phyloP scores from a whole-genome alignment of 2,797 vertebrate species.

The Allochrocebus solatus region DNA sequence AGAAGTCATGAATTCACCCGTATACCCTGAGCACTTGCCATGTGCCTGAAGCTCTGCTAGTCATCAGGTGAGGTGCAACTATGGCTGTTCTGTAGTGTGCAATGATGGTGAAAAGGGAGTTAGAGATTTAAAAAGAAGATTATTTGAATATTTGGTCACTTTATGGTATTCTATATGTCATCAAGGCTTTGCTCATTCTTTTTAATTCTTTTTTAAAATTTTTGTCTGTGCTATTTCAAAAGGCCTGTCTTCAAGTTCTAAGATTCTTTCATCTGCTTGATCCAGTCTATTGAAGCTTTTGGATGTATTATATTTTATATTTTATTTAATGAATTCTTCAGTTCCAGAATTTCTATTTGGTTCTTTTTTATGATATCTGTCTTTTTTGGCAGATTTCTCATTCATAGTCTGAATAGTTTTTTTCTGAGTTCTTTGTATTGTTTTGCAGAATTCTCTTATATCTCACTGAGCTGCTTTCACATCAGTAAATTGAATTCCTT shows the following conservation, averaged over 20 bases:
- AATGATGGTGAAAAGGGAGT: not conserved
- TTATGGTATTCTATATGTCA: not conserved
- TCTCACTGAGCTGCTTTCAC: not conserved
- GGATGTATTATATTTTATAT: not conserved
- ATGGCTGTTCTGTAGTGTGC: no score
- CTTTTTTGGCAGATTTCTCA: not conserved
- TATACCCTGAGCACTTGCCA: not conserved
- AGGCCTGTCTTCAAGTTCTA: not conserved
- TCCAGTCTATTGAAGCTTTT: not conserved
- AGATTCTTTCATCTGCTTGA: not conserved
- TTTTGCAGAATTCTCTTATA: not conserved
- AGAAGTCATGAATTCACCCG: no score
- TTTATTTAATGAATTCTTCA: not conserved
- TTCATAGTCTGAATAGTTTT: not conserved
- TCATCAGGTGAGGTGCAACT: fast-evolving
- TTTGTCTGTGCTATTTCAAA: not conserved
- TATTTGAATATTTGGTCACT: not conserved
- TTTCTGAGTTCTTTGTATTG: not conserved
- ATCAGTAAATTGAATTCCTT: not conserved
- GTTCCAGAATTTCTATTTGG: not conserved
- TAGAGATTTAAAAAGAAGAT: not conserved
- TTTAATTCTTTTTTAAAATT: not conserved
- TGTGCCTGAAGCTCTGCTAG: not conserved
- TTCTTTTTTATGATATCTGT: not conserved
- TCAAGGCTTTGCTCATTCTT: not conserved